Evolutionary conservation across 2,888 invertebrate genomes (phyloP), one percentile per base, ranked within the genome.

Genomic region (Fabriciana adippe): DNA sequence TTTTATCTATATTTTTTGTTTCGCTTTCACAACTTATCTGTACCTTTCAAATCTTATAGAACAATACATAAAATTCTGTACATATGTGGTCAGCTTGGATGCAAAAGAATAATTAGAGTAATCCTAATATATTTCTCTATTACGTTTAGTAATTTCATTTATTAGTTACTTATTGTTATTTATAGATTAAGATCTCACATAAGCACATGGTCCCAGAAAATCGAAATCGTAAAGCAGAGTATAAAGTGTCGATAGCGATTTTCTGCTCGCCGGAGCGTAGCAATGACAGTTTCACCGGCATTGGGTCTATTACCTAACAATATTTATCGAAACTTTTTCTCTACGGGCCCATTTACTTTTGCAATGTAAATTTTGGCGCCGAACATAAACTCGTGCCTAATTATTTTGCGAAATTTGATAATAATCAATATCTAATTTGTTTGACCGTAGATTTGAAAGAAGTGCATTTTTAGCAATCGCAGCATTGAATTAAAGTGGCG

Each of bases 281-380:
- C 87, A 75, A 76, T 74, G 76, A 82, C 82, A 82, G 82, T 89
- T 90, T 88, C 89, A 85, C 88, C 84, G 86, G 81, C 89, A 90
- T 91, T 90, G 90, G 86, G 74, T 82, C 80, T 78, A 75, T 81
- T 91, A 89, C 89, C 83, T 86, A 88, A 90, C 80, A 75, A 75
- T 74, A 80, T 83, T 85, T 82, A 84, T 75, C 80, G 76, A 82
- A 81, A 82, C 78, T 80, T 88, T 88, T 86, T 77, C 74, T 74
- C 78, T 77, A 76, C 69, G 68, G 73, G 74, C 74, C 71, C 75
- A 72, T 71, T 72, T 72, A 74, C 62, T 74, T 81, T 83, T 85
- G 85, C 84, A 76, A 79, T 80, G 79, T 72, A 75, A 81, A 81
- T 79, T 80, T 78, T 79, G 74, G 72, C 71, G 66, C 74, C 78